Evolutionary conservation across 2,888 invertebrate genomes (phyloP), one percentile per base, ranked within the genome.

Genomic region (Erebia ligea): DNA sequence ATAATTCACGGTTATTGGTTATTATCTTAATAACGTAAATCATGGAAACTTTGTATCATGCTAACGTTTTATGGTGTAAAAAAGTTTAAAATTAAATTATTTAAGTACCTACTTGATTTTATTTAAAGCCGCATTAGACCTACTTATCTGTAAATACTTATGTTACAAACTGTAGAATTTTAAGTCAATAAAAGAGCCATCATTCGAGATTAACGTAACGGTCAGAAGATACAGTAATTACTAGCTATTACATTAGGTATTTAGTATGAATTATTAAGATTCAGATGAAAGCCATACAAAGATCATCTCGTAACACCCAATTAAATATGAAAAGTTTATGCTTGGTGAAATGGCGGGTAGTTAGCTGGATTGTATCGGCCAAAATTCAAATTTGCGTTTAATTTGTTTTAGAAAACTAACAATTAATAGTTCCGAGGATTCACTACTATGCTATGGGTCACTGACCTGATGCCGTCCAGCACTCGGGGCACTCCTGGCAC

Each of bases 381-480:
- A 72, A 76, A 72, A 75, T 75, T 75, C 59, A 71, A 74, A 76
- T 74, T 73, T 72, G 71, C 72, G 19, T 69, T 66, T 57, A 69
- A 67, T 68, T 42, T 45, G 42, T 48, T 71, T 69, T 72, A 70
- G 71, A 73, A 75, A 72, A 67, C 50, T 59, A 67, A 71, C 68
- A 40, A 58, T 63, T 70, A 57, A 67, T 19, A 34, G 13, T 13
- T n/a, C 6, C 10, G 8, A 11, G 13, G 15, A 56, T 40, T 19
- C 42, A 40, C 3, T 65, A 13, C 2, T 9, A 54, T 34, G 54
- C 34, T 52, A 63, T 70, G 80, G 83, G 78, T 84, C 82, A 82
- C 93, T 94, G 82, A 95, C 95, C 95, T 91, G 94, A 91, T 45
- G 89, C 81, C 48, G 95, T 95, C 95, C 95, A 95, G 86, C 94